Base-by-base conservation (phyloP, 2,888 invertebrate genomes). In the Drosophila testacea region DNA sequence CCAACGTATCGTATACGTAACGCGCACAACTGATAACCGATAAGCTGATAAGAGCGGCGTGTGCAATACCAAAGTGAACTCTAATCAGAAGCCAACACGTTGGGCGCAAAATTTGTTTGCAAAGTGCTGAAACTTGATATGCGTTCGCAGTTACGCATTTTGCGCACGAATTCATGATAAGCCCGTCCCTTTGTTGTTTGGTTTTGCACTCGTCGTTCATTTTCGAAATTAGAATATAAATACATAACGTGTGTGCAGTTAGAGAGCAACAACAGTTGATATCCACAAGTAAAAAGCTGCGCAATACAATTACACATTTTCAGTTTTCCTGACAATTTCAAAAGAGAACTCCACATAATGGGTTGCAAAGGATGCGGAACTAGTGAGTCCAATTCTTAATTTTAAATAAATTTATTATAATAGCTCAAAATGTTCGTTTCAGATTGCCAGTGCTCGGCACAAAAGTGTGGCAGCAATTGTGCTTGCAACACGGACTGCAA, bases 281-380 rank as follows among this genome's bases (percentile, higher is more conserved):
- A 22, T 41, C 34, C 59, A 50, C 52, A 66, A 62, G 50, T 67
- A 30, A 60, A 57, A 56, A 39, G 67, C 44, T 70, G 62, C 51
- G 47, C 42, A 48, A 22, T 38, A n/a, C n/a, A 59, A 59, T 28
- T 54, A 16, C 52, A 74, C 44, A 36, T 13, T 50, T 65, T 28
- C 42, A 46, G 13, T 41, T 36, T 47, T 32, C 9, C 47, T 39
- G 22, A 32, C 30, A 54, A 4, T 56, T 56, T 46, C 46, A 4
- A 36, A 46, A 38, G 51, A 68, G 47, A 60, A 56, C 28, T 50
- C 39, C 10, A 28, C 27, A 69, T 34, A 69, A 87, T 87, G 86
- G 77, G 52, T 16, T 87, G 86, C 88, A 85, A 88, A 55, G 85
- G 77, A 54, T 87, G 87, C 59, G 76, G 62, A 59, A 81, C 70